A percentile compares a stretch with the other conserved stretches of the same genome.
Conservation (phyloP, 2,888 invertebrate genomes). For the Hirtodrosophila alboralis region DNA sequence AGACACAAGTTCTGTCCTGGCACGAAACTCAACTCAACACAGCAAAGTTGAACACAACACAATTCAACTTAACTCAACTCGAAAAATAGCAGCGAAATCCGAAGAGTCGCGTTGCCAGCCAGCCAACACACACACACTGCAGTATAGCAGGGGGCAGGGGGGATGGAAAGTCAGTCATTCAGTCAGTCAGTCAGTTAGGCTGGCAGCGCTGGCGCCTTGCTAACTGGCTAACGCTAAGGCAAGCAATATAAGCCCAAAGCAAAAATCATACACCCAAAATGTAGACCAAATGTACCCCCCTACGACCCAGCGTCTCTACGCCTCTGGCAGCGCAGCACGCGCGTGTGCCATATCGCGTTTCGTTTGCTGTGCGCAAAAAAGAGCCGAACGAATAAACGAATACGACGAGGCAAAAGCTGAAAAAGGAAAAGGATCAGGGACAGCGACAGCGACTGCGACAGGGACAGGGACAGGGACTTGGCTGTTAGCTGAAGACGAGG, state of each 20-base stretch:
- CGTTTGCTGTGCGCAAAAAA: conserved; percentile 76
- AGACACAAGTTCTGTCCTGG: conserved; percentile 63
- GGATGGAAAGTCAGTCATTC: conserved; percentile 17
- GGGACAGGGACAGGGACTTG: conserved; percentile 30
- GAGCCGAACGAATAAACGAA: conserved; percentile 62
- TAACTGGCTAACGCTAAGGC: conserved; percentile 65
- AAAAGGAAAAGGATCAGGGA: conserved; percentile 20
- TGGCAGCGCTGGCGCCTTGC: conserved; percentile 67
- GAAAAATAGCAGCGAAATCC: conserved; percentile 47
- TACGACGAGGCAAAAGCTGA: conserved; percentile 36
- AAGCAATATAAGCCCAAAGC: conserved; percentile 19
- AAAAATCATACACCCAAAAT: background rate
- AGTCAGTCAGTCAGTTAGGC: conserved; percentile 26
- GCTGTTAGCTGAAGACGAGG: conserved; percentile 31
- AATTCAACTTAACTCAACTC: conserved; percentile 72
- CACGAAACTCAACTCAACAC: conserved; percentile 61
- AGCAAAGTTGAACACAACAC: conserved; percentile 57
- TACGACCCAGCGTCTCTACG: conserved; percentile 12
- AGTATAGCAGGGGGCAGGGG: background rate
- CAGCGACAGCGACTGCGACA: conserved; percentile 1
- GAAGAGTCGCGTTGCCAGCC: conserved; percentile 21
- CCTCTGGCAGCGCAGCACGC: conserved; percentile 57
- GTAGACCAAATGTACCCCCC: no score
- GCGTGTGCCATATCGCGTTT: conserved; percentile 74
- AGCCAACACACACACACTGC: conserved; percentile 1